phyloP scores from a whole-genome alignment of 35 echinoderm and acorn worm species.

The Chiridota heheva region DNA sequence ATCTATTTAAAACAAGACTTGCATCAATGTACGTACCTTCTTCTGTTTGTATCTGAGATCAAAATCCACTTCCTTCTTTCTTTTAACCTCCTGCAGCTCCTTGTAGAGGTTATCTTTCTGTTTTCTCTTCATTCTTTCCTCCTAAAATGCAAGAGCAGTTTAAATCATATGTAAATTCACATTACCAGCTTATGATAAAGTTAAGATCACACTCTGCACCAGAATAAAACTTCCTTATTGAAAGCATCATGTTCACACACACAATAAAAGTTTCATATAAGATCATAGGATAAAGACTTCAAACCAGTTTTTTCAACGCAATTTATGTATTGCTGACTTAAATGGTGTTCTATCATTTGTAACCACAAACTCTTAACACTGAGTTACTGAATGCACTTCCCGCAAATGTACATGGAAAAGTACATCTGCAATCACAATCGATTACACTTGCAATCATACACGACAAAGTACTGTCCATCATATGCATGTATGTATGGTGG shows the following conservation, averaged over 20 bases:
- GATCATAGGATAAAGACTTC: background rate
- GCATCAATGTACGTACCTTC: background rate
- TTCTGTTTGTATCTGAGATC: conserved; percentile 4
- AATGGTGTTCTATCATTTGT: too few species aligned
- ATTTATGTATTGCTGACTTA: too few species aligned
- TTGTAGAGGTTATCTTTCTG: conserved; percentile 28
- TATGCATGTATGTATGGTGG: background rate
- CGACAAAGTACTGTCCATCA: background rate
- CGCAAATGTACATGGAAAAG: background rate
- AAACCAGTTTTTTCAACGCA: background rate
- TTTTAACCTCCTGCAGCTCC: conserved; percentile 34
- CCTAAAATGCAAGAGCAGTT: too few species aligned
- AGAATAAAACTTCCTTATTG: background rate
- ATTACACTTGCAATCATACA: background rate
- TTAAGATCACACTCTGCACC: background rate
- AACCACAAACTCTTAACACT: too few species aligned
- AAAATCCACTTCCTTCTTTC: conserved; percentile 13
- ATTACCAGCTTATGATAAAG: background rate
- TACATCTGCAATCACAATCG: background rate
- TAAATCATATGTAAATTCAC: too few species aligned
- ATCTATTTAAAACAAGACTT: background rate
- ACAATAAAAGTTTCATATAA: background rate
- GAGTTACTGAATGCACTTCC: background rate
- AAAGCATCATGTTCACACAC: background rate
- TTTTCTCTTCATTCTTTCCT: conserved; percentile 14